These are phyloP conservation scores for Diabrotica balteata DNA, from an alignment of 2,888 invertebrate species.

Conservation along the genomic window DNA sequence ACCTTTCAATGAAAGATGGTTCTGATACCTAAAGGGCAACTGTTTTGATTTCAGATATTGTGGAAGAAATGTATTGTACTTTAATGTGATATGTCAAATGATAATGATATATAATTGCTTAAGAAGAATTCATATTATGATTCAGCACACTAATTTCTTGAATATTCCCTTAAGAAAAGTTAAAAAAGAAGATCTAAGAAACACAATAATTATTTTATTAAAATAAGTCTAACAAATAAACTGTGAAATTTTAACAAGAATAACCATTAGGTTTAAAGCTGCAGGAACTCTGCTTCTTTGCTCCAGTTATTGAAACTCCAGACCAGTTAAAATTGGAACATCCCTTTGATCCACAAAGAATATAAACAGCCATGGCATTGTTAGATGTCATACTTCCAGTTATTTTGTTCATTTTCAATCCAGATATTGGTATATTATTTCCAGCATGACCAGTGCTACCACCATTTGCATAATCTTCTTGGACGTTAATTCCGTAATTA, in stretches of 20 bases:
- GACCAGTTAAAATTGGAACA: slow-evolving; percentile 35
- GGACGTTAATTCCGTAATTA: slow-evolving; percentile 38
- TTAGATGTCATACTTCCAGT: slow-evolving; percentile 26
- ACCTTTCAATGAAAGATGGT: too few relatives aligned
- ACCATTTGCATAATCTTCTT: slow-evolving; percentile 37
- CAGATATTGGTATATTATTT: slow-evolving; percentile 37
- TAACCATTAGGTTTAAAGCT: slow-evolving; percentile 11
- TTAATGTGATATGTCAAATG: too few relatives aligned
- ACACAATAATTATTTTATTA: too few relatives aligned
- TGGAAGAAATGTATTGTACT: too few relatives aligned
- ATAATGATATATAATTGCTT: too few relatives aligned
- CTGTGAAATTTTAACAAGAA: slow-evolving; percentile 7
- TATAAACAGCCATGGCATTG: slow-evolving; percentile 27
- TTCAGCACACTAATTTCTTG: too few relatives aligned
- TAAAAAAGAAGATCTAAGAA: too few relatives aligned
- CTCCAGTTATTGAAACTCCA: slow-evolving; percentile 28
- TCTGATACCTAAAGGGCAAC: too few relatives aligned
- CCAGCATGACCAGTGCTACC: slow-evolving; percentile 28
- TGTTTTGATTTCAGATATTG: too few relatives aligned
- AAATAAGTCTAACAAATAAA: neutral
- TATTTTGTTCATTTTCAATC: slow-evolving; percentile 23
- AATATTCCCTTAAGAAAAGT: too few relatives aligned
- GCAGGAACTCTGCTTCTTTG: slow-evolving; percentile 22
- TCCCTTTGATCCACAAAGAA: slow-evolving; percentile 36
- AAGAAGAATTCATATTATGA: too few relatives aligned